Evolutionary conservation across 2,888 invertebrate genomes (phyloP).

Genomic region (Sarcophaga caerulescens): DNA sequence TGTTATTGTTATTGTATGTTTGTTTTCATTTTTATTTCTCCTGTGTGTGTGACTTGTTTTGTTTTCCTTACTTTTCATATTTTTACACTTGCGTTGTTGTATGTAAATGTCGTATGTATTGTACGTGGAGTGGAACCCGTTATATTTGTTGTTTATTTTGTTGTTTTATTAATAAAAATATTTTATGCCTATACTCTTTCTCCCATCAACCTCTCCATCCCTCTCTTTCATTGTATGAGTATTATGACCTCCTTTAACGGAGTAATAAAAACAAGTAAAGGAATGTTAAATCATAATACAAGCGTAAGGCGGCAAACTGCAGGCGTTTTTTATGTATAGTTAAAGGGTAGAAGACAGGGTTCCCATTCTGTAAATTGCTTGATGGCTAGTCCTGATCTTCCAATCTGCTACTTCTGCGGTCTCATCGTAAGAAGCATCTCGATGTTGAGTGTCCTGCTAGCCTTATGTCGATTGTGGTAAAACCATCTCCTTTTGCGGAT

Average conservation of each 20-base stretch:
- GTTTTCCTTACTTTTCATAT: neutral
- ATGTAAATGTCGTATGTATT: neutral
- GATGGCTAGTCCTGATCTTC: no score
- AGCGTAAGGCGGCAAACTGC: constrained; percentile 4
- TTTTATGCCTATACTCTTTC: no score
- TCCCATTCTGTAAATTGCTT: no score
- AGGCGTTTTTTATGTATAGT: neutral
- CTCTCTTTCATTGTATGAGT: constrained; percentile 29
- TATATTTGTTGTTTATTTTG: neutral
- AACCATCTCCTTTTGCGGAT: no score
- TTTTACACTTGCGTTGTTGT: constrained; percentile 29
- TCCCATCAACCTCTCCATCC: neutral
- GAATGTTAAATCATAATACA: constrained; percentile 15
- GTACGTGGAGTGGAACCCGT: neutral
- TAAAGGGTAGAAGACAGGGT: neutral
- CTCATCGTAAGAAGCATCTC: no score
- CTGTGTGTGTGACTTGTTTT: neutral
- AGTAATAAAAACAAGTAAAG: neutral
- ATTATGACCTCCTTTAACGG: constrained; percentile 48
- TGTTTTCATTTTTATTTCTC: neutral
- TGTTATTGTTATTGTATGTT: constrained; percentile 5
- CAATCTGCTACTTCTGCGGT: no score
- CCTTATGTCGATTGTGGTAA: no score
- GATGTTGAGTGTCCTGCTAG: no score
- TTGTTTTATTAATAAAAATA: neutral